Percentiles rank a stretch among this genome's conserved stretches.
These are phyloP conservation scores for Neodiprion pinetum DNA, from an alignment of 1,140 invertebrate genomes.

Conservation along the genomic window DNA sequence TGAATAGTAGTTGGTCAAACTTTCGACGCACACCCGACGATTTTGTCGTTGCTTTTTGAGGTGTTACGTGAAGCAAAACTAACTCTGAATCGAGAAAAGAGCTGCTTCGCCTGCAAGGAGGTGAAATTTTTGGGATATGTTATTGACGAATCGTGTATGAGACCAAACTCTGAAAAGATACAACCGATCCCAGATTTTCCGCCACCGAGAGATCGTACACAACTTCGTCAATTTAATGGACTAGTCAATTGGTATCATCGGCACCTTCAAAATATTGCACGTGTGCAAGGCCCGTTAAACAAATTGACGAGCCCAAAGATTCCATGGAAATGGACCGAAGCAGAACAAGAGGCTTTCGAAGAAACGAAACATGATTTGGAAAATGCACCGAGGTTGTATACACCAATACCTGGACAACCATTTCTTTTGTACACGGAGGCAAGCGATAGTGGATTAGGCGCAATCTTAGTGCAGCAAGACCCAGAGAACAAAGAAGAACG, in stretches of 20 bases:
- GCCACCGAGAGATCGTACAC: background rate
- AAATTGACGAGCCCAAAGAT: conserved; percentile 22
- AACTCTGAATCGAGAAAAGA: conserved; percentile 20
- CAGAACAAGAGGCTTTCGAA: conserved; percentile 19
- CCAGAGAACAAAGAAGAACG: too few species aligned
- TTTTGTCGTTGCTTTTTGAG: conserved; percentile 16
- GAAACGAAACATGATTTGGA: conserved; percentile 18
- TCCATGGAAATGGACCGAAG: conserved; percentile 22
- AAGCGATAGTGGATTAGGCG: background rate
- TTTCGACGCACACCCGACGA: conserved; percentile 33
- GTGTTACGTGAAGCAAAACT: conserved; percentile 21
- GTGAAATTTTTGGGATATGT: conserved; percentile 11
- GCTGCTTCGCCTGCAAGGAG: conserved; percentile 1
- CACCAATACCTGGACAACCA: conserved; percentile 10
- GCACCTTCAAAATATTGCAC: background rate
- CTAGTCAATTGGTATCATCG: conserved; percentile 5
- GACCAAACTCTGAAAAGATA: background rate
- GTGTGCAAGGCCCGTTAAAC: conserved; percentile 20
- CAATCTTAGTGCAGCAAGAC: too few species aligned
- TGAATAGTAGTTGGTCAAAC: conserved; percentile 25
- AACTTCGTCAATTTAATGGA: background rate
- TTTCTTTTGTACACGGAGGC: conserved; percentile 20
- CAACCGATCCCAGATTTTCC: background rate
- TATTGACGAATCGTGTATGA: background rate
- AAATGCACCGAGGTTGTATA: conserved; percentile 12